Base-by-base conservation (phyloP, 2,888 invertebrate genomes). In the Cylindroiulus punctatus region DNA sequence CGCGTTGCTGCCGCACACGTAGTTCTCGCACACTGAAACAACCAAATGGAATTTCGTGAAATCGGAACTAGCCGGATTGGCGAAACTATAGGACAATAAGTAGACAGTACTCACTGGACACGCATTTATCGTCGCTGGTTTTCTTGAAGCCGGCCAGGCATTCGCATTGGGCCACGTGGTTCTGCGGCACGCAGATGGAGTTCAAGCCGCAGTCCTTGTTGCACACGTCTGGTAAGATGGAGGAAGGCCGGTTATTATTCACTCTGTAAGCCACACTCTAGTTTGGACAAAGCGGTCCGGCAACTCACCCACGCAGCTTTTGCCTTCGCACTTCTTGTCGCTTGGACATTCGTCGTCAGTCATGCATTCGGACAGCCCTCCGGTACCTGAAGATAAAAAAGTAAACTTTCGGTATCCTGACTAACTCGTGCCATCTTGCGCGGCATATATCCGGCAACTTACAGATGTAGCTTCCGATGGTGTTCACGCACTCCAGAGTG, bases 151-250 rank as follows among this genome's bases (percentile, higher is more conserved):
- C 97, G 84, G 95, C 94, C 87, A 94, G 93, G 90, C 97, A 97
- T 88, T 95, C 94, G 90, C 97, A 97, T 95, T 95, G 95, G 10
- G 96, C 96, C 0, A 95, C 95, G 90, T 97, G 97, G 89, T 96
- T 94, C 88, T 96, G 95, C 0, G 96, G 94, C 91, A 96, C 96
- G 90, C 97, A 97, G 89, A 94, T 94, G 0, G 97, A 95, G 91
- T 97, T 95, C 0, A 94, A 92, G 44, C 96, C 96, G 90, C 97
- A 97, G 0, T 94, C 93, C 84, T 96, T 92, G 36, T 93, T 93
- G 89, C 97, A 97, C 0, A 97, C 96, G 90, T 96, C 88, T 87
- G 47, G n/a, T 40, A 84, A n/a, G 47, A 19, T 17, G 83, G 82
- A 22, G 84, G 1, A 52, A 47, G 32, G 12, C 7, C 10, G 5